A percentile compares a stretch with the other conserved stretches of the same genome.
These are phyloP conservation scores for Pseudochromis fuscus DNA, from an alignment of 2,797 vertebrate genomes.

Conservation along the genomic window DNA sequence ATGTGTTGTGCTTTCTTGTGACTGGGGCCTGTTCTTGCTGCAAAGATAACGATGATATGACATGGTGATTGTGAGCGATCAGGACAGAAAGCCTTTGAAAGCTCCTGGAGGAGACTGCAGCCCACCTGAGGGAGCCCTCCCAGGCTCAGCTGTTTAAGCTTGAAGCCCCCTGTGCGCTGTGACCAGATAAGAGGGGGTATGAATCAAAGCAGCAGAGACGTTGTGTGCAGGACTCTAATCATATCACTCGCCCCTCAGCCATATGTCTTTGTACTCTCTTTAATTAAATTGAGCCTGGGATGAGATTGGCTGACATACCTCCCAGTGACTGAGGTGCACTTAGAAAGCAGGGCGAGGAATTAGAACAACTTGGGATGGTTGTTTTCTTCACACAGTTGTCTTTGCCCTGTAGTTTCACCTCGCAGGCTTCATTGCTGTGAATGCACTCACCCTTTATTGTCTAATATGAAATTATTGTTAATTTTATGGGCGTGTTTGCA, in stretches of 20 bases:
- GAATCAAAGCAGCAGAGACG: slow-evolving; percentile 74
- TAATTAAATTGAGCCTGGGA: slow-evolving; percentile 81
- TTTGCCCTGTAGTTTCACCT: slow-evolving; percentile 11
- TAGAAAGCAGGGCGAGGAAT: slow-evolving; percentile 36
- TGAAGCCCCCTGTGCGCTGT: neutral
- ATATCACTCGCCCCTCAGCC: slow-evolving; percentile 76
- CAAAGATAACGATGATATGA: slow-evolving; percentile 18
- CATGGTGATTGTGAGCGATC: slow-evolving; percentile 38
- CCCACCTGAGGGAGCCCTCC: slow-evolving; percentile 41
- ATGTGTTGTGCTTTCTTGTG: neutral
- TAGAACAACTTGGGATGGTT: slow-evolving; percentile 45
- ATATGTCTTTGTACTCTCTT: slow-evolving; percentile 81
- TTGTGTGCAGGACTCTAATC: slow-evolving; percentile 79
- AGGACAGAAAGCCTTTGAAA: slow-evolving; percentile 18
- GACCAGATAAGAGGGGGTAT: slow-evolving; percentile 66
- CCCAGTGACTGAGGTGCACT: slow-evolving; percentile 57
- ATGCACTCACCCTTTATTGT: slow-evolving; percentile 28
- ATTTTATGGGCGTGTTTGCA: slow-evolving; percentile 43
- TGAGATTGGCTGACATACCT: slow-evolving; percentile 79
- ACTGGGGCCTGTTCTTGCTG: too few species aligned
- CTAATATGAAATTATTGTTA: slow-evolving; percentile 44
- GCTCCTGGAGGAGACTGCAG: slow-evolving; percentile 17
- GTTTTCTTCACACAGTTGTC: slow-evolving; percentile 54
- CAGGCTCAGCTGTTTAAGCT: slow-evolving; percentile 33
- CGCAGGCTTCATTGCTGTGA: slow-evolving; percentile 13